These are phyloP conservation scores for Larimichthys polyactis DNA, from an alignment of 2,113 vertebrate genomes.

Conservation along the genomic window DNA sequence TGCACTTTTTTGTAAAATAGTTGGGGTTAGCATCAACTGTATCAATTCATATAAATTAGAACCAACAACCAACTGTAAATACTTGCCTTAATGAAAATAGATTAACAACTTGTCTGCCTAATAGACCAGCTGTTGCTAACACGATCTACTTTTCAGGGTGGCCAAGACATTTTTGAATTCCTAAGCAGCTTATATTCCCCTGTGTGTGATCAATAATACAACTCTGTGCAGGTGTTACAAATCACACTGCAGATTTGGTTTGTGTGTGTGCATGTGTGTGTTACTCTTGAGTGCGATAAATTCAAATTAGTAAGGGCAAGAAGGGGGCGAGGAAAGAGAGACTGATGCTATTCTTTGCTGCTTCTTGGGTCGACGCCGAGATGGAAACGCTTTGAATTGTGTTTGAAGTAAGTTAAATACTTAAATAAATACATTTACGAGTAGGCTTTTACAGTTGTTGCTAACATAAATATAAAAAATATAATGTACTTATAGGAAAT, in stretches of 20 bases:
- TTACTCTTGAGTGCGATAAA: slow-evolving; percentile 7
- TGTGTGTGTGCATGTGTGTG: slow-evolving; percentile 5
- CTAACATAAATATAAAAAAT: not conserved
- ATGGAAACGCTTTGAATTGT: not conserved
- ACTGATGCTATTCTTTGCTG: not conserved
- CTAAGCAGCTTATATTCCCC: slow-evolving; percentile 26
- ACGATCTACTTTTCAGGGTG: slow-evolving; percentile 11
- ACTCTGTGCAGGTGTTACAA: slow-evolving; percentile 18
- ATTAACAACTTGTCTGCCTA: slow-evolving; percentile 14
- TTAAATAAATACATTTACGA: not conserved
- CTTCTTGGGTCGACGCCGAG: not conserved
- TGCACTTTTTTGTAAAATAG: not conserved
- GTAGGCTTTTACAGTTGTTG: not conserved
- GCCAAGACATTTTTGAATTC: slow-evolving; percentile 33
- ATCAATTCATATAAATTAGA: not conserved
- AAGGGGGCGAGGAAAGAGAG: slow-evolving; percentile 3
- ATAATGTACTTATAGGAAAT: not conserved
- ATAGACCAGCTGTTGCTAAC: slow-evolving; percentile 37
- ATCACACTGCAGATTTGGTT: slow-evolving; percentile 11
- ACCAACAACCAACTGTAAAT: slow-evolving; percentile 1
- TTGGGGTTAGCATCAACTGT: not conserved
- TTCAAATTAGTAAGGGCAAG: slow-evolving; percentile 17
- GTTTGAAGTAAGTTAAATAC: slow-evolving; percentile 19
- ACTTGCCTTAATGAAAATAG: slow-evolving; percentile 21
- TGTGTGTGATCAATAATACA: slow-evolving; percentile 40